Percentiles rank a stretch among this genome's conserved stretches.
These are phyloP conservation scores for Desmodus rotundus DNA, from an alignment of 2,113 vertebrate species.

Conservation along the genomic window DNA sequence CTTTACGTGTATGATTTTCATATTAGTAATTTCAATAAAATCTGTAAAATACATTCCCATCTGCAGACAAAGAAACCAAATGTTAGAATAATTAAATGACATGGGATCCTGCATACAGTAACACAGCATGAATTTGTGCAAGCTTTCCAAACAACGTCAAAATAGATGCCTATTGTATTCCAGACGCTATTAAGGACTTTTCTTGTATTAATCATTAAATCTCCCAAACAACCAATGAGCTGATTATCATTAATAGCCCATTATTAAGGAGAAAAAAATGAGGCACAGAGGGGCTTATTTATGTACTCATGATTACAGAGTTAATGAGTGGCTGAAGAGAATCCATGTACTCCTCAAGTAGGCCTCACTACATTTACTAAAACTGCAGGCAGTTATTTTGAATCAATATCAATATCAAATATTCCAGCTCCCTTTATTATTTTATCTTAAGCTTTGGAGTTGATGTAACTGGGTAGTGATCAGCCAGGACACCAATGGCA, in stretches of 20 bases:
- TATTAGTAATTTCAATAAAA: background rate
- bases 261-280: background rate
- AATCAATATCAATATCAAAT: too few relatives aligned
- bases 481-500: background rate
- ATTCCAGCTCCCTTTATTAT: background rate
- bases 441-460: background rate
- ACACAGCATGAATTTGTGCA: background rate
- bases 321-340: background rate
- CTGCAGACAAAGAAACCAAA: background rate
- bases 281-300: background rate
- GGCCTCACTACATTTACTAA: background rate
- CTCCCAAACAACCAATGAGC: background rate
- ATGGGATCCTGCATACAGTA: background rate
- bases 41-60: background rate
- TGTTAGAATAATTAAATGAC: background rate
- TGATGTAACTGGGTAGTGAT: fast-evolving
- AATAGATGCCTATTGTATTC: background rate
- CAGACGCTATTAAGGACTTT: background rate
- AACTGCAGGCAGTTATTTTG: background rate
- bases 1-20: background rate
- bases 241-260: background rate
- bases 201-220: background rate
- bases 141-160: background rate
- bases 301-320: background rate
- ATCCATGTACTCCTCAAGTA: background rate